Base-by-base conservation (phyloP, 2,888 invertebrate genomes). In the Cantharis nigra region DNA sequence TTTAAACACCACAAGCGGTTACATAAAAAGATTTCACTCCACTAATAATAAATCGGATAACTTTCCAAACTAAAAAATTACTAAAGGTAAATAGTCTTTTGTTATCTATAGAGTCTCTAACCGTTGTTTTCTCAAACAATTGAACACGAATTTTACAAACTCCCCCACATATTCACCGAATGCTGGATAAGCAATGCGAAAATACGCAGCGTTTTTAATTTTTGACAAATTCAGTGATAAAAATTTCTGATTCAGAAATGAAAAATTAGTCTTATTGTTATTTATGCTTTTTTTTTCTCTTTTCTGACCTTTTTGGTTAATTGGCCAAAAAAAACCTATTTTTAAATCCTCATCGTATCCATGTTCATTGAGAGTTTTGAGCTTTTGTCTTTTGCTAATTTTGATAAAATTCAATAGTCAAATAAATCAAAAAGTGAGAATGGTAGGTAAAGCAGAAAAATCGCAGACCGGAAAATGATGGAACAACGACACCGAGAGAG, bases 1-100 rank as follows among this genome's bases (percentile, higher is more conserved):
- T 70, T 78, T 71, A 73, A 75, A 76, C 67, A 65, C 70, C 72
- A 67, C 70, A 78, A 77, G 71, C 69, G 75, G 75, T 67, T 75
- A 75, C 49, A 49, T 49, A 49, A 49, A 49, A 49, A 49, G 49
- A 49, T 49, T 49, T 49, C n/a, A n/a, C n/a, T 49, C n/a, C 9
- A 49, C 49, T 49, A 49, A 49, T 49, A 49, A 49, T 49, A 49
- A 49, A 49, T 49, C 49, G 49, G 49, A 49, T 49, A 49, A n/a
- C 49, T 49, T 49, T n/a, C 49, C n/a, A 49, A 49, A 49, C 49
- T 49, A 49, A 49, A 49, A 49, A 49, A 49, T 49, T 49, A 49
- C 49, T 49, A 49, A 49, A 49, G 49, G 49, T 49, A 49, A 49
- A 49, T 49, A 49, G 49, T 49, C 49, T 23, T 33, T 11, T 69